Percentiles rank a stretch among this genome's conserved stretches.
Conservation (phyloP, 2,888 invertebrate genomes). For the Synergus umbraculus region DNA sequence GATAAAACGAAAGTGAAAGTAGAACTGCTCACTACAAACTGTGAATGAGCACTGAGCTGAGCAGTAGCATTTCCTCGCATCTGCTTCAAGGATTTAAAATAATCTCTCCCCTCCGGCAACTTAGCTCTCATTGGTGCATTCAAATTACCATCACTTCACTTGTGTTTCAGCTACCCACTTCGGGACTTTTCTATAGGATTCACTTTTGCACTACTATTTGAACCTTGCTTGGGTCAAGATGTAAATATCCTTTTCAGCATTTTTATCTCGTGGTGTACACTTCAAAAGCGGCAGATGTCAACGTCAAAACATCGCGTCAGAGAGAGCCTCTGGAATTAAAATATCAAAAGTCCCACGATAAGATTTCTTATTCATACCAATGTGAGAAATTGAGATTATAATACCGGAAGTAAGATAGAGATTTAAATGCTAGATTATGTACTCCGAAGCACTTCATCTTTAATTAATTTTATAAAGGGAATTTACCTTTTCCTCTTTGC, state of each 20-base stretch:
- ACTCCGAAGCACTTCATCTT: no score
- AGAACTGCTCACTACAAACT: slow-evolving; percentile 15
- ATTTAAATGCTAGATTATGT: no score
- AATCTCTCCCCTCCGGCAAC: slow-evolving; percentile 24
- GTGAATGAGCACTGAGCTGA: background rate
- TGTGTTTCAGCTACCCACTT: background rate
- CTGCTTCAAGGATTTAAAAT: slow-evolving; percentile 5
- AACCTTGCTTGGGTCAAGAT: slow-evolving; percentile 17
- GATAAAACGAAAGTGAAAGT: slow-evolving; percentile 22
- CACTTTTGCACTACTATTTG: background rate
- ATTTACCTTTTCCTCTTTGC: no score
- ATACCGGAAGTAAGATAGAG: no score
- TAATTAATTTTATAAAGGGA: no score
- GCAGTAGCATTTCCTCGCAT: slow-evolving; percentile 24
- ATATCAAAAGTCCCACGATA: no score
- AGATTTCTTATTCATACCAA: no score
- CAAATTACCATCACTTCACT: background rate
- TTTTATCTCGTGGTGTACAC: background rate
- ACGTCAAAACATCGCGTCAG: background rate
- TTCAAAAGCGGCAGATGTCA: background rate
- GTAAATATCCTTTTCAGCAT: background rate
- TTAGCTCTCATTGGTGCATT: slow-evolving; percentile 9
- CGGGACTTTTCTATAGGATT: background rate
- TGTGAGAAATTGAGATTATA: no score
- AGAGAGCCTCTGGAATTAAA: no score